Evolutionary conservation across 2,113 vertebrate genomes (phyloP), one percentile per base, ranked within the genome.

Genomic region (Panurus biarmicus): DNA sequence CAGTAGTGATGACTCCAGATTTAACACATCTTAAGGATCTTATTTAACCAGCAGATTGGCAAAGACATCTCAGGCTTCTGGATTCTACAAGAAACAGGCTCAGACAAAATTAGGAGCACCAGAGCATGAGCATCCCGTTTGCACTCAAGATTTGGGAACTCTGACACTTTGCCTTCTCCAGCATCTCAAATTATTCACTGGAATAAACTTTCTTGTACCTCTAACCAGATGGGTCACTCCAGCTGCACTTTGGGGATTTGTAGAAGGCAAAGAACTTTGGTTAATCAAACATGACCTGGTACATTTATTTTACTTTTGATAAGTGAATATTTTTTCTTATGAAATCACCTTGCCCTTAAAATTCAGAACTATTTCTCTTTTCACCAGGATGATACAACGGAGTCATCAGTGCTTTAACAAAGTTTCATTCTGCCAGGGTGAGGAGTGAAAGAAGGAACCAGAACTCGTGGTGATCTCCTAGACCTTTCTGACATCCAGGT

Each of bases 21-120:
- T 56, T 26, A 48, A 44, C 14, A 61, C 0, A 0, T 10, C 19
- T 58, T 33, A 82, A 67, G 0, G 0, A 22, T 7, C 13, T 60
- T 17, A 40, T 24, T 72, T 35, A n/a, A 84, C 31, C 11, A 62
- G 16, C 26, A 66, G 24, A 13, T n/a, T 4, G 3, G 24, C 15
- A 80, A 83, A 76, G 45, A 23, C 7, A 9, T 23, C 26, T 80
- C 12, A 2, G 24, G 10, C 22, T 80, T 24, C 31, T 50, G 58
- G 17, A 28, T 42, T 9, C 35, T 60, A 14, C 33, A 45, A 21
- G 56, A 67, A 74, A 66, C 5, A 71, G 25, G 33, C 3, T 14
- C 21, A 21, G 35, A 60, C 16, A 54, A 64, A 74, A 20, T 9
- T 8, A 62, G 17, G 16, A 25, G 7, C 35, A 54, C 56, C 2